These are phyloP conservation scores for Zaprionus obscuricornis DNA, from an alignment of 2,888 invertebrate genomes.

Conservation along the genomic window DNA sequence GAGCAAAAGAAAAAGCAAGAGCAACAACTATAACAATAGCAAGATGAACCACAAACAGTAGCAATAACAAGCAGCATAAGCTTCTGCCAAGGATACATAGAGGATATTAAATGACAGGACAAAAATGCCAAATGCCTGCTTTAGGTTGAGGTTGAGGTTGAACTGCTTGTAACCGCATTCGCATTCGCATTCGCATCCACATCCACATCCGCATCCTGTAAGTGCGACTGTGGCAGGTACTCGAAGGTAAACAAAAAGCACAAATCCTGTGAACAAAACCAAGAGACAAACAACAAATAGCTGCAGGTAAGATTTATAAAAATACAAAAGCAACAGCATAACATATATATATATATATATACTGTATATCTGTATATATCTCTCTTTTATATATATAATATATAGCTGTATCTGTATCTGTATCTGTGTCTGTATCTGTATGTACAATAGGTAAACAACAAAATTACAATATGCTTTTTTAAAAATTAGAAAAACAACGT, in stretches of 20 bases:
- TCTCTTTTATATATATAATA: no score
- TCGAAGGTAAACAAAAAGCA: conserved; percentile 39
- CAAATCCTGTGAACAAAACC: conserved; percentile 53
- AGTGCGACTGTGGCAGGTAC: conserved; percentile 28
- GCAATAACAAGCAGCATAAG: conserved; percentile 44
- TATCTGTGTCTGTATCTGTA: conserved; percentile 19
- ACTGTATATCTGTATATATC: conserved; percentile 1
- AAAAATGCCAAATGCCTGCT: conserved; percentile 60
- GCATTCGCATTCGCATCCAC: neutral
- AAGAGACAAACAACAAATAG: conserved; percentile 47
- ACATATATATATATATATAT: neutral
- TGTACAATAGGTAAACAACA: conserved; percentile 62
- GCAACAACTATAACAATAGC: neutral
- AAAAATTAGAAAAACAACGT: conserved; percentile 66
- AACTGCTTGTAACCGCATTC: no score
- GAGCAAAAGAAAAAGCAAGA: conserved; percentile 3
- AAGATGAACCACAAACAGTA: conserved; percentile 5
- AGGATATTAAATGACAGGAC: conserved; percentile 71
- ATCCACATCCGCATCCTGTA: neutral
- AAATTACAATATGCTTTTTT: conserved; percentile 75
- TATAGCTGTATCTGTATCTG: no score
- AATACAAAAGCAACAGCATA: conserved; percentile 11
- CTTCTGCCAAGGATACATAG: conserved; percentile 59
- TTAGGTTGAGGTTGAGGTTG: no score
- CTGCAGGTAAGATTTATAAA: conserved; percentile 56